Base-by-base conservation (phyloP, 2,113 vertebrate genomes). In the Melanerpes aurifrons region DNA sequence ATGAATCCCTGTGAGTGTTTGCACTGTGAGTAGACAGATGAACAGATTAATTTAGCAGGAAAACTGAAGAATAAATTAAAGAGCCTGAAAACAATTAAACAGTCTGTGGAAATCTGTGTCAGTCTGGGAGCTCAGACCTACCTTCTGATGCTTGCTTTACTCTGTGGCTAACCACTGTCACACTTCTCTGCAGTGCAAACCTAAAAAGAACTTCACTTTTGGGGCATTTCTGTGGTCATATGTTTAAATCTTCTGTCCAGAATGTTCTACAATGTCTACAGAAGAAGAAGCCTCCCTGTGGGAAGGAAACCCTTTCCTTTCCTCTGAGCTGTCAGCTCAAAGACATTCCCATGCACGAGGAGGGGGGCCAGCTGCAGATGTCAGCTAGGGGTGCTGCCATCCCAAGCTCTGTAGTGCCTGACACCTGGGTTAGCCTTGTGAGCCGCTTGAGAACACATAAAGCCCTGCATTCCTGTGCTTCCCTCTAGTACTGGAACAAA, bases 1-100 rank as follows among this genome's bases (percentile, higher is more conserved):
- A 37, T 85, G 63, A 84, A 75, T 45, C 86, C 80, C 86, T 85
- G 47, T 22, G 78, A 95, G 74, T 59, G 93, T 92, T 84, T 79
- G 32, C 15, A 63, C 24, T 90, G 57, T 70, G 78, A 84, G 18
- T 76, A 87, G 71, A 93, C 77, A 91, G 86, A 95, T 59, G 71
- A 40, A 61, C 48, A 86, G 75, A 82, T 70, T 80, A 89, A 73
- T 89, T 87, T 87, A 86, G 53, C 22, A 89, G 59, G 15, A 82
- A 89, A 93, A 31, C 4, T 31, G 63, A 90, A 82, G 18, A 63
- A 87, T 53, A 89, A 24, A 37, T 71, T 70, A 70, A 76, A 87
- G 25, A 6, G 11, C 74, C 66, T 90, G 70, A 75, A 93, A 87
- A 66, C 26, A 85, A 54, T 63, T 82, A 53, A 76, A 82, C 28